Base-by-base conservation (phyloP, 2,797 vertebrate genomes). In the Myotis daubentonii region DNA sequence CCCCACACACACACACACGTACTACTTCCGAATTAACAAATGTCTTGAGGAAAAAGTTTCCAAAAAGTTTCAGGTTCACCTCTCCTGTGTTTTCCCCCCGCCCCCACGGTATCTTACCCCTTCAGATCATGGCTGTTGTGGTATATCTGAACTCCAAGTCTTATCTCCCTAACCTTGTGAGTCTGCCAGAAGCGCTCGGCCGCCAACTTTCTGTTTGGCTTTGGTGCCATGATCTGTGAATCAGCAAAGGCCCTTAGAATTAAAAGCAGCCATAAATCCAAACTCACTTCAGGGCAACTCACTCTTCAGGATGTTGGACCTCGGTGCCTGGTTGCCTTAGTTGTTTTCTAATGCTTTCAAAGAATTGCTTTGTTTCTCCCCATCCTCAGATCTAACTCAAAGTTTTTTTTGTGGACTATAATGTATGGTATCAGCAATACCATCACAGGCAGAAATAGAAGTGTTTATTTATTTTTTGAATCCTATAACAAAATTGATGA, bases 161-260 rank as follows among this genome's bases (percentile, higher is more conserved):
- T 65, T 87, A 60, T 74, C 76, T 80, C 53, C 36, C 33, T 41
- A 41, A 53, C 20, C 22, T 41, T 53, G 41, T 71, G 47, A 75
- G 47, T 12, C 16, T 75, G 71, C 66, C 70, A 66, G 62, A 44
- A 60, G 41, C 15, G 82, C 68, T 6, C 70, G 41, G 28, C 70
- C 86, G 28, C 25, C 82, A 76, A 66, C 82, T 84, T 85, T 94
- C 72, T 85, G 36, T 60, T 92, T 95, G 66, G 51, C n/a, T 53
- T 80, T 75, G 20, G n/a, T 41, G 65, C 44, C 71, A 55, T 65
- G 47, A 84, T 80, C 57, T 53, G 76, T 87, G 81, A 96, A 53
- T 95, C 60, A 92, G n/a, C 74, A n/a, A 74, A 93, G 16, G 12
- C 47, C 76, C 74, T 30, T 6, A 87, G 57, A 25, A 30, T 30